A percentile compares a stretch with the other conserved stretches of the same genome.
These are phyloP conservation scores for Tethya wilhelma DNA, from an alignment of 37 sponge, comb jelly and placozoan species.

Conservation along the genomic window DNA sequence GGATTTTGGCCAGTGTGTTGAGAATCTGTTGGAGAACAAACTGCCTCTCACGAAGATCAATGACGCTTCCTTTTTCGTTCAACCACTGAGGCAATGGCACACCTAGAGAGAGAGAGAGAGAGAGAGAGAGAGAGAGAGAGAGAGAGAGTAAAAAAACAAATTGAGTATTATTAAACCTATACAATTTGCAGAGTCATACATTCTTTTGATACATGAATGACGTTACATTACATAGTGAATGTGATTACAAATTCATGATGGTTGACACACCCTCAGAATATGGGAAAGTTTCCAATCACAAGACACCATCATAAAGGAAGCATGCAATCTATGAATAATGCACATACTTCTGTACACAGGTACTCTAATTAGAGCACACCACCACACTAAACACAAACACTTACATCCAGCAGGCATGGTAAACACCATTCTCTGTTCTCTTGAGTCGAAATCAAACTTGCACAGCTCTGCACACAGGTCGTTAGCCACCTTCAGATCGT, in stretches of 20 bases:
- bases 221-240: no score
- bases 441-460: conserved; percentile 2
- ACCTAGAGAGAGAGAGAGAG: conserved; percentile 17
- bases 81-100: conserved; percentile 31
- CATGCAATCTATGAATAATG: not conserved
- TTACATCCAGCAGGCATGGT: conserved; percentile 29
- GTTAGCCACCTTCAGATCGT: conserved; percentile 35
- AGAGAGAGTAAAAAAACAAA: not conserved
- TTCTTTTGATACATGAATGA: no score
- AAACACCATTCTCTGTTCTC: not conserved
- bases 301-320: no score
- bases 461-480: conserved; percentile 23
- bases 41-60: conserved; percentile 30
- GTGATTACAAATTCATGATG: no score
- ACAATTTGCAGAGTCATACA: no score
- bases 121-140: conserved; percentile 20
- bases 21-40: conserved; percentile 54
- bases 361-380: not conserved
- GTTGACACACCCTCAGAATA: not conserved
- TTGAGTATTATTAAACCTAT: not conserved
- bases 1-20: conserved; percentile 46
- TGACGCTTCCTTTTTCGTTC: not conserved
- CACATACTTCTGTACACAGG: not conserved
- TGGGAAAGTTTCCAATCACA: no score
- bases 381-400: conserved; percentile 15